Percentiles rank a stretch among this genome's conserved stretches.
These are phyloP conservation scores for Sebastes hubbsi DNA, from an alignment of 2,797 vertebrate genomes.

Conservation along the genomic window DNA sequence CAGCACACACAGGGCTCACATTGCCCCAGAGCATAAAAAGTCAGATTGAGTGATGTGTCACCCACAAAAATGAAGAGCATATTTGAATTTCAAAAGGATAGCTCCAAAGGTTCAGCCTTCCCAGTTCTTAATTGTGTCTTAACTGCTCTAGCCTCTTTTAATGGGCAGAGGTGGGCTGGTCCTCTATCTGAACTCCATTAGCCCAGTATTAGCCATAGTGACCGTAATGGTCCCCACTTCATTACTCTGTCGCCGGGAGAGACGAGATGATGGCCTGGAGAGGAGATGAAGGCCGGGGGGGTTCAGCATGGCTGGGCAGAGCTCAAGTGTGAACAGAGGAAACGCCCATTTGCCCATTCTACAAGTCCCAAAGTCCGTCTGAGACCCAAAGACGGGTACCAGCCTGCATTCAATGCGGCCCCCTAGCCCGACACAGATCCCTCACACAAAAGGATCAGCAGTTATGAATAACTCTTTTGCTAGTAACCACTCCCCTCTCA, in stretches of 20 bases:
- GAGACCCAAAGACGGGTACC: slow-evolving; percentile 49
- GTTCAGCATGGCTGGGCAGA: slow-evolving; percentile 84
- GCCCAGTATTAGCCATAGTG: slow-evolving; percentile 74
- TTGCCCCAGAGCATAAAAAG: slow-evolving; percentile 28
- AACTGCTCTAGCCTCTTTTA: slow-evolving; percentile 63
- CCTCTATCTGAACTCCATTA: slow-evolving; percentile 75
- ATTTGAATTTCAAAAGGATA: slow-evolving; percentile 66
- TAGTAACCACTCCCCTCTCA: slow-evolving; percentile 54
- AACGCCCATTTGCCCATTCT: slow-evolving; percentile 80
- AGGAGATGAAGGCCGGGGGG: slow-evolving; percentile 66
- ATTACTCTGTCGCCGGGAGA: slow-evolving; percentile 74
- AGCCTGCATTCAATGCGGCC: slow-evolving; percentile 42
- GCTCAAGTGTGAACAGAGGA: slow-evolving; percentile 81
- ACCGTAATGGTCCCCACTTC: slow-evolving; percentile 79
- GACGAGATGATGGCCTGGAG: slow-evolving; percentile 60
- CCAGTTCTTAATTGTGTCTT: slow-evolving; percentile 70
- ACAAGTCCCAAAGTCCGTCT: slow-evolving; percentile 61
- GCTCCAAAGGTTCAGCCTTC: slow-evolving; percentile 53
- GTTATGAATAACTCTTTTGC: slow-evolving; percentile 70
- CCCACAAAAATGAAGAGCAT: slow-evolving; percentile 52
- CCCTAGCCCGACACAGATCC: slow-evolving; percentile 35
- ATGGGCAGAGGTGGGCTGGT: slow-evolving; percentile 68
- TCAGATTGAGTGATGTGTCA: slow-evolving; percentile 31
- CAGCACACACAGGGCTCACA: not conserved
- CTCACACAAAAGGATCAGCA: slow-evolving; percentile 61